These are phyloP conservation scores for Bembecia ichneumoniformis DNA, from an alignment of 2,888 invertebrate genomes.

Conservation along the genomic window DNA sequence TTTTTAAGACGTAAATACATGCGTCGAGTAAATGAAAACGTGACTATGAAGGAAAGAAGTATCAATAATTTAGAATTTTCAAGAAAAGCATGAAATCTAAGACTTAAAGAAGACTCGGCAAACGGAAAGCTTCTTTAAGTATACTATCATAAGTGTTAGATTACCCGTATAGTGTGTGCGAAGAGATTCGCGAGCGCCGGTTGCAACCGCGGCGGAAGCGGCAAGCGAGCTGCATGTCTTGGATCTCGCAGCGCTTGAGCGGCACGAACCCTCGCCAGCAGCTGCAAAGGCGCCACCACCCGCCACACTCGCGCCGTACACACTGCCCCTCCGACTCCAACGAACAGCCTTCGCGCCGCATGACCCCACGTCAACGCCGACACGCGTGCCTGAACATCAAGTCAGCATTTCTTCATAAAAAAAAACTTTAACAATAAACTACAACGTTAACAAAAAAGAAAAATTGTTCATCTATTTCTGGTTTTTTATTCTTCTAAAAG, in stretches of 20 bases:
- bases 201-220: conserved; percentile 89
- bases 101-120: no score
- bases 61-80: no score
- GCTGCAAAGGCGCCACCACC: conserved; percentile 90
- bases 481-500: no score
- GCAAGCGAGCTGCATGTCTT: conserved; percentile 81
- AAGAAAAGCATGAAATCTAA: no score
- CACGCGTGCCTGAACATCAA: conserved; percentile 79
- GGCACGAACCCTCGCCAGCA: conserved; percentile 87
- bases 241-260: conserved; percentile 83
- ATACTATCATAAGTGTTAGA: background rate
- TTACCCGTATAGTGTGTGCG: conserved; percentile 93
- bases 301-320: conserved; percentile 95
- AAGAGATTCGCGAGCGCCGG: conserved; percentile 89
- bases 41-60: no score
- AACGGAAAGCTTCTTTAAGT: no score
- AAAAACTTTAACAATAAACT: background rate
- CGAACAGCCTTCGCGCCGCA: conserved; percentile 94
- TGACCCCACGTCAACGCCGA: conserved; percentile 98
- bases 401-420: no score
- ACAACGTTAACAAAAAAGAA: background rate
- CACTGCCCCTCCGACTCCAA: conserved; percentile 84
- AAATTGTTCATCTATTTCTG: no score
- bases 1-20: no score
- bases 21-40: no score